phyloP scores from a whole-genome alignment of 2,797 vertebrate species.

The Lindbergichthys nudifrons region DNA sequence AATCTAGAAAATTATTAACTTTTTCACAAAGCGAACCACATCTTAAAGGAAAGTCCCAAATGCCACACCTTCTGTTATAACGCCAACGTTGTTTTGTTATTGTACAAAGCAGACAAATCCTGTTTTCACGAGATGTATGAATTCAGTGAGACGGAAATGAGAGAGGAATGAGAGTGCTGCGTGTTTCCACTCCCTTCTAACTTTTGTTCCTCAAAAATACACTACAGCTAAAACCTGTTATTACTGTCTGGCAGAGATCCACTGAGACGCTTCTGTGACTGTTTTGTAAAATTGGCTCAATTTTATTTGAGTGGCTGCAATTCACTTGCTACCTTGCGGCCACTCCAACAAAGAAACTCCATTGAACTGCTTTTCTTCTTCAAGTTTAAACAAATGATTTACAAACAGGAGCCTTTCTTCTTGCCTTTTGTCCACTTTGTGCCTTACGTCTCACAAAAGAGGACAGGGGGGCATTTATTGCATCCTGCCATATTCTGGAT shows the following conservation, averaged over 20 bases:
- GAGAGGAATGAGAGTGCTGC: background rate
- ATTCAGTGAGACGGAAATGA: background rate
- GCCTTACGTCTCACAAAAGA: conserved; percentile 1
- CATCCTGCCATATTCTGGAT: conserved; percentile 36
- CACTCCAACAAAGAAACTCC: conserved; percentile 23
- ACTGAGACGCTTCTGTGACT: conserved; percentile 11
- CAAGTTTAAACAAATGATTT: conserved; percentile 15
- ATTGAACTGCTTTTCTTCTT: conserved; percentile 1
- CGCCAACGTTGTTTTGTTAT: background rate
- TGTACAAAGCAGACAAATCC: background rate
- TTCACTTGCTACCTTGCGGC: conserved; percentile 6
- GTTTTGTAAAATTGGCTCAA: conserved; percentile 33
- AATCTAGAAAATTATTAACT: background rate
- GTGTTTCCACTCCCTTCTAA: conserved; percentile 1
- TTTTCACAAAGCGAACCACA: background rate
- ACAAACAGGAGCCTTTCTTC: background rate
- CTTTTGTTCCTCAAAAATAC: conserved; percentile 1
- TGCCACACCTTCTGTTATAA: background rate
- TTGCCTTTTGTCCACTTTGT: background rate
- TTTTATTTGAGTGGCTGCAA: conserved; percentile 34
- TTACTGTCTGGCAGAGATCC: conserved; percentile 24
- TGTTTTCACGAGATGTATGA: background rate
- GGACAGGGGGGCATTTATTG: conserved; percentile 21
- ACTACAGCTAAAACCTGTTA: conserved; percentile 4
- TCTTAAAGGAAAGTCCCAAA: no score